phyloP scores from a whole-genome alignment of 2,797 vertebrate species.

The Tokudaia tokunoshimensis region DNA sequence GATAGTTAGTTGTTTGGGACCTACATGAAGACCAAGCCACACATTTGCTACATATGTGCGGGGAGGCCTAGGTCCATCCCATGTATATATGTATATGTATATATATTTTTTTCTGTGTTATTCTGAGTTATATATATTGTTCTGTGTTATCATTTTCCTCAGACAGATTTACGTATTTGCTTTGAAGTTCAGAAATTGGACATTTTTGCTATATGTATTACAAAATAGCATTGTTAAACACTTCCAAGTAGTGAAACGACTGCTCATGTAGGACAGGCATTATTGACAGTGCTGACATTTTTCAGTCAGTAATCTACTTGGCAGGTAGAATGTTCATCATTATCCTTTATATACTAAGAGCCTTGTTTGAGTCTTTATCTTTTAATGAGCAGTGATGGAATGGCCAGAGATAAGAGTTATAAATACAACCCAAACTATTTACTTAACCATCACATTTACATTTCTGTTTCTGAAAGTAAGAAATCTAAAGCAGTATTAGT shows the following conservation, averaged over 20 bases:
- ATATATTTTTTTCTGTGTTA: not conserved
- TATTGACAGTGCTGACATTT: not conserved
- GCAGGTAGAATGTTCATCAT: not conserved
- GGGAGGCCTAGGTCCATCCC: too few species aligned
- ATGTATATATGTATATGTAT: too few species aligned
- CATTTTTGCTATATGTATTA: not conserved
- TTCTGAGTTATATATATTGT: not conserved
- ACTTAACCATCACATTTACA: conserved; percentile 19
- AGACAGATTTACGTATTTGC: not conserved
- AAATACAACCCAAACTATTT: not conserved
- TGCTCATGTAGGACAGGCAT: not conserved
- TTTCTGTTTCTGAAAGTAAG: conserved; percentile 25
- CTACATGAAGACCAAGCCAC: not conserved
- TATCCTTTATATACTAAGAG: not conserved
- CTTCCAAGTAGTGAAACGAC: not conserved
- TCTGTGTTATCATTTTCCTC: not conserved
- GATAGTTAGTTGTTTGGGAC: not conserved
- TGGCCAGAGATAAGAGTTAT: not conserved
- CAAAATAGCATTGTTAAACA: not conserved
- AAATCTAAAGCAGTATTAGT: not conserved
- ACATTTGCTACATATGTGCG: not conserved
- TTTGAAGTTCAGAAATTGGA: not conserved
- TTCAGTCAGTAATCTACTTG: not conserved
- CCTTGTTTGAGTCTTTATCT: conserved; percentile 28
- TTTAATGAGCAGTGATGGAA: conserved; percentile 3